Conservation (phyloP, 2,888 invertebrate genomes). For the Carcina quercana region DNA sequence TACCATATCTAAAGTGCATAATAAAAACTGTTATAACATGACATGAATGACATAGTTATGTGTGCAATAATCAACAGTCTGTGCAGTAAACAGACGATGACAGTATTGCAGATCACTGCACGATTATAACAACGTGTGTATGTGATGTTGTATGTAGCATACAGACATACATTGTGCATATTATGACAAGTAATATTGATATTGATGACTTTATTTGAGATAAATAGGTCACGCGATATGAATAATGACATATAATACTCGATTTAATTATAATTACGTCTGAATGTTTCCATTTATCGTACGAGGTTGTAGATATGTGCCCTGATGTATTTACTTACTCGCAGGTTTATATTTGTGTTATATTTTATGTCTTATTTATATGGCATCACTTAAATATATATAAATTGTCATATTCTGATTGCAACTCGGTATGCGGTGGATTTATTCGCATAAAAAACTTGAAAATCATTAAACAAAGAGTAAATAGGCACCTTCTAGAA, state of each 20-base stretch:
- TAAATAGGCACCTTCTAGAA: no score
- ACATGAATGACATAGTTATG: constrained; percentile 14
- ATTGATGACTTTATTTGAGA: constrained; percentile 65
- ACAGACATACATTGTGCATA: constrained; percentile 49
- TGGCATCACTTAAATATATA: no score
- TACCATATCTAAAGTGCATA: not conserved
- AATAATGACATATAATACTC: constrained; percentile 54
- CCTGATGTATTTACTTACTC: no score
- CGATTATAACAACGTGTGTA: constrained; percentile 33
- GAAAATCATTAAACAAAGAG: no score
- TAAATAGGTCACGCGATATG: constrained; percentile 64
- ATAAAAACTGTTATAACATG: constrained; percentile 13
- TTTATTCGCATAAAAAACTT: no score
- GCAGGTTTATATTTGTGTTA: no score
- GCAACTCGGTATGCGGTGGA: no score
- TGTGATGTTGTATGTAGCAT: constrained; percentile 31
- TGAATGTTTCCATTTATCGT: constrained; percentile 60
- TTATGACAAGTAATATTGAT: constrained; percentile 62
- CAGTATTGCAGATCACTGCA: constrained; percentile 33
- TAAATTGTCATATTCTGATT: no score
- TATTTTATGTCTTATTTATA: no score
- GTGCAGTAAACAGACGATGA: constrained; percentile 22
- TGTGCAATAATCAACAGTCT: constrained; percentile 10
- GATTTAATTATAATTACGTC: constrained; percentile 66
- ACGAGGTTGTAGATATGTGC: constrained; percentile 4